Base-by-base conservation (phyloP, 1,140 invertebrate genomes). In the Branchinecta lynchi region DNA sequence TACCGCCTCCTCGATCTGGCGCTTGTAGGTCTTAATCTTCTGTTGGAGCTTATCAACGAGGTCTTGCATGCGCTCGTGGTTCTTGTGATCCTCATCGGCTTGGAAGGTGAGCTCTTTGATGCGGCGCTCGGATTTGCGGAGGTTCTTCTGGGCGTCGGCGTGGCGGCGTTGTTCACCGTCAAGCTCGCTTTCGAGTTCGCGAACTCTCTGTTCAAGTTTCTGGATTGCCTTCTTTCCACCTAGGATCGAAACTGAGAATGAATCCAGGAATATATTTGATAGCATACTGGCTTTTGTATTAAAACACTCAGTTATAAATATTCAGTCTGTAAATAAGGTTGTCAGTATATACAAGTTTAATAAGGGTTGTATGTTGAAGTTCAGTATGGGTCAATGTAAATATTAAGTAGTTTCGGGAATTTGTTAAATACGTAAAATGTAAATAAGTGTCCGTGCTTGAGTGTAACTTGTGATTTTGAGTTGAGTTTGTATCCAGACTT, bases 1-100 rank as follows among this genome's bases (percentile, higher is more conserved):
- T 78, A 86, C 85, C 73, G 95, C 94, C 80, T 98, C 95, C 79
- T 98, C 96, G 77, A 98, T 96, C 85, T 98, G 95, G 82, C 93
- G 90, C 89, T 97, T 98, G 88, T 97, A 98, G 73, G 91, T 93
- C 86, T 97, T 97, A 84, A 98, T 96, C 86, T 98, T 99, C 82
- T 93, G 89, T 84, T 98, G 94, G 68, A 98, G 86, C 86, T 97
- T 98, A 83, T 98, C 96, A 74, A 97, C 93, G 73, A 98, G 85
- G 82, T 97, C 94, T 81, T 96, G 93, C 86, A 96, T 92, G 77
- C 93, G 89, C 79, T 96, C 92, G 81, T 96, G 92, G 83, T 95
- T 96, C 86, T 97, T 97, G 79, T 91, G 88, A 81, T 97, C 93
- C 79, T 98, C 94, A 76, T 97, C 94, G 70, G 89, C 88, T 76